Evolutionary conservation across 2,113 vertebrate species (phyloP), one percentile per base, ranked within the genome.

Genomic region (Thunnus thynnus): DNA sequence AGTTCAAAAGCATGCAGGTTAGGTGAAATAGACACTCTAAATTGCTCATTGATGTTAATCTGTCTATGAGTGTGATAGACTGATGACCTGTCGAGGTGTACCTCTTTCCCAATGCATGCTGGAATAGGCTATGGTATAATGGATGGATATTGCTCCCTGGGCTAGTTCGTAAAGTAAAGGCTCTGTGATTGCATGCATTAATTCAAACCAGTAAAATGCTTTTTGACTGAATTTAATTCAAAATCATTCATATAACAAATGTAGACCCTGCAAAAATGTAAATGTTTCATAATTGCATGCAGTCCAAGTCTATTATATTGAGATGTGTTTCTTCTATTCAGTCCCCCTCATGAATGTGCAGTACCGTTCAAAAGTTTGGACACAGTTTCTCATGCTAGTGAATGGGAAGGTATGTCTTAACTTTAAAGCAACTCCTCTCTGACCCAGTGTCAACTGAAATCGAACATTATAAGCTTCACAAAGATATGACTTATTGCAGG

Each of bases 1-100:
- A 62, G 44, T 67, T 20, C 18, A 44, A 71, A 74, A 65, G 50
- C 22, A 67, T 47, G 41, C 18, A 71, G 5, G n/a, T 58, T 30
- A n/a, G 44, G 1, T 62, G 30, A n/a, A 2, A 13, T 8, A 1
- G 0, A 41, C 16, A 65, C 12, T 27, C 63, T 52, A 46, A 9
- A 80, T 14, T 56, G 54, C 36, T 9, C 6, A 41, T 41, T 1
- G 36, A 41, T n/a, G 20, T n/a, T 3, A 30, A 50, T 27, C 17
- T 64, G 10, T 2, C n/a, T 41, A 32, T 13, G 64, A 57, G 10
- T 58, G 58, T 52, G 32, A 74, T 22, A 56, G 22, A 54, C 13
- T 20, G 10, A 5, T 61, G 20, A 20, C 5, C 32, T 63, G 27
- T 50, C n/a, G 8, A 41, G 36, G 36, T 41, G 36, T 41, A 41